Percentiles rank a stretch among this genome's conserved stretches.
These are phyloP conservation scores for Atractosteus spatula DNA, from an alignment of 2,113 vertebrate species.

Conservation along the genomic window DNA sequence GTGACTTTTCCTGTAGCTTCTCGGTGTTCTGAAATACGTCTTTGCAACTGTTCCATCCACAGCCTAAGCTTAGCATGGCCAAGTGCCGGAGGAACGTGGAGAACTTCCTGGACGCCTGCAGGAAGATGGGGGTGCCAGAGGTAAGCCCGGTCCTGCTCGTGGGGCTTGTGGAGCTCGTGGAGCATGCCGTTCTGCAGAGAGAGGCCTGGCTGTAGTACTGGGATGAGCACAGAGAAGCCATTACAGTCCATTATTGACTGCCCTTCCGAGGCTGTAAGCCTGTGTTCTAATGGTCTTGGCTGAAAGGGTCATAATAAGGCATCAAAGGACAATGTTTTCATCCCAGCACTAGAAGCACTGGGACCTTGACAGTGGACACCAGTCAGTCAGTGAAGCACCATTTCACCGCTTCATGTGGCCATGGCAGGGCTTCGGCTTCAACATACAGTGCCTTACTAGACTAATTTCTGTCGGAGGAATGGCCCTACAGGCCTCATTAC, in stretches of 20 bases:
- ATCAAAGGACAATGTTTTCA: too few relatives aligned
- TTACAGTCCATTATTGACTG: too few relatives aligned
- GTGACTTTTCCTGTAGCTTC: too few relatives aligned
- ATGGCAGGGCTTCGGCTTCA: slow-evolving; percentile 12
- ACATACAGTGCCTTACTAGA: neutral
- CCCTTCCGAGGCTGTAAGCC: too few relatives aligned
- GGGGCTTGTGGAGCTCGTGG: neutral
- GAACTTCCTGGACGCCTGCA: slow-evolving; percentile 93
- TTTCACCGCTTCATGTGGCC: neutral
- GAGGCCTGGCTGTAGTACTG: neutral
- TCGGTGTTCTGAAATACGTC: neutral
- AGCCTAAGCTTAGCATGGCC: slow-evolving; percentile 98
- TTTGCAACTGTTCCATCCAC: slow-evolving; percentile 9
- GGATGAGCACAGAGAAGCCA: neutral
- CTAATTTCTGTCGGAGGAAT: too few relatives aligned
- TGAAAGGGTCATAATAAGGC: too few relatives aligned
- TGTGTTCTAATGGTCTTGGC: too few relatives aligned
- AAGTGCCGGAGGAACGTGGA: slow-evolving; percentile 96
- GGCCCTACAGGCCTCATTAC: too few relatives aligned
- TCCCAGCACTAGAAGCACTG: neutral
- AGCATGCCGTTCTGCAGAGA: neutral
- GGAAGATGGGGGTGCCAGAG: slow-evolving; percentile 89
- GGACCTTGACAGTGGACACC: neutral
- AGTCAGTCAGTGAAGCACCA: neutral
- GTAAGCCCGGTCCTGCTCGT: slow-evolving; percentile 58